These are phyloP conservation scores for Distichodus sexfasciatus DNA, from an alignment of 2,797 vertebrate species.

Conservation along the genomic window DNA sequence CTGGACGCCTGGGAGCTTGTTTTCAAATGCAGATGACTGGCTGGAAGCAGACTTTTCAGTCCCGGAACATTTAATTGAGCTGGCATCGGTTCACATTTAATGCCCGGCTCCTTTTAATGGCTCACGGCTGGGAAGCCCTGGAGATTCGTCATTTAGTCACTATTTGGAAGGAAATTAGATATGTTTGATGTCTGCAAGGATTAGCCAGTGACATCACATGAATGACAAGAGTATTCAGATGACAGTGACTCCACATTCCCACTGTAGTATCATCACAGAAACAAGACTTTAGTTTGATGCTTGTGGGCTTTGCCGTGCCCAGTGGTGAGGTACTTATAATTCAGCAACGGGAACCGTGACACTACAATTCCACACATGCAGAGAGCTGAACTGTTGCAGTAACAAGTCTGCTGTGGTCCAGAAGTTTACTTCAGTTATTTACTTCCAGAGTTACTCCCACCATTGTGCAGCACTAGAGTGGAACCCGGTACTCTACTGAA, in stretches of 20 bases:
- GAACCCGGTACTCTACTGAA: no score
- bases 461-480: no score
- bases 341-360: not conserved
- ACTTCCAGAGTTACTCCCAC: no score
- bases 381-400: not conserved
- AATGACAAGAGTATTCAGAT: slow-evolving; percentile 1
- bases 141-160: not conserved
- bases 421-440: not conserved
- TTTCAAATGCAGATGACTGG: not conserved
- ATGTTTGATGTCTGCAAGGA: not conserved
- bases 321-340: not conserved
- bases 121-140: not conserved
- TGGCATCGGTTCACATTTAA: not conserved
- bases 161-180: slow-evolving; percentile 6
- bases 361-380: not conserved
- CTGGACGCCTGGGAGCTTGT: not conserved
- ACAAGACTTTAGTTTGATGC: not conserved
- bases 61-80: not conserved
- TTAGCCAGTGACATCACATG: slow-evolving; percentile 5
- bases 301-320: not conserved
- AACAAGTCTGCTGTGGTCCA: not conserved
- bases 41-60: not conserved
- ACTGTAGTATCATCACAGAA: not conserved
- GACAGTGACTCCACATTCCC: not conserved
- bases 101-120: not conserved